Evolutionary conservation across 2,113 vertebrate genomes (phyloP), one percentile per base, ranked within the genome.

Genomic region (Larimichthys crocea): DNA sequence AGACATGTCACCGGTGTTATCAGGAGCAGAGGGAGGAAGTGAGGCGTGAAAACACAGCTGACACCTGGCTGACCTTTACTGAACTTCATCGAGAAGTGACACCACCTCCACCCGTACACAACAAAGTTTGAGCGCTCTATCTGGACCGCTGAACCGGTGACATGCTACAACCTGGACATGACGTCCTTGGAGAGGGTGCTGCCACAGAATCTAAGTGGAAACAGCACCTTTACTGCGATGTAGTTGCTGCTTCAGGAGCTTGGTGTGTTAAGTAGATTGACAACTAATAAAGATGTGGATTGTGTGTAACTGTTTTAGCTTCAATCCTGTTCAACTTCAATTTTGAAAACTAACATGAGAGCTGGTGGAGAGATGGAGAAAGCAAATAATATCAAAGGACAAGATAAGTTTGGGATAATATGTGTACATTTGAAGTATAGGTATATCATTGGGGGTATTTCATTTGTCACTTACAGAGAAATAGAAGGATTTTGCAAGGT

Each of bases 1-100:
- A 74, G 79, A 84, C 84, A 82, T 87, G 91, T 89, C 89, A 84
- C 60, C 73, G 53, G 72, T 26, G 76, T 83, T 76, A 87, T 80
- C 70, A 61, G 61, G 72, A 80, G 81, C 90, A 89, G 91, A 86
- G 86, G 91, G 91, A 89, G 85, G 86, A 92, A 91, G 91, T 82
- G 86, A 92, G 90, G 90, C 88, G 80, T 92, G 89, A 92, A 94
- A 93, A 85, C 89, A 72, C 86, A 68, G 85, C 79, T 85, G 92
- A 92, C 89, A 90, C 80, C 71, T 65, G 29, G 77, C 72, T 82
- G 90, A 91, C 91, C 92, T 93, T 93, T 86, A 70, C 79, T 86
- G 84, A 87, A 92, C 84, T 74, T 87, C 77, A 14, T 26, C 9
- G 53, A 80, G 84, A 84, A 72, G 73, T 80, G 91, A 89, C 89